Evolutionary conservation across 2,888 invertebrate species (phyloP).

Genomic region (Electrophaes corylata): DNA sequence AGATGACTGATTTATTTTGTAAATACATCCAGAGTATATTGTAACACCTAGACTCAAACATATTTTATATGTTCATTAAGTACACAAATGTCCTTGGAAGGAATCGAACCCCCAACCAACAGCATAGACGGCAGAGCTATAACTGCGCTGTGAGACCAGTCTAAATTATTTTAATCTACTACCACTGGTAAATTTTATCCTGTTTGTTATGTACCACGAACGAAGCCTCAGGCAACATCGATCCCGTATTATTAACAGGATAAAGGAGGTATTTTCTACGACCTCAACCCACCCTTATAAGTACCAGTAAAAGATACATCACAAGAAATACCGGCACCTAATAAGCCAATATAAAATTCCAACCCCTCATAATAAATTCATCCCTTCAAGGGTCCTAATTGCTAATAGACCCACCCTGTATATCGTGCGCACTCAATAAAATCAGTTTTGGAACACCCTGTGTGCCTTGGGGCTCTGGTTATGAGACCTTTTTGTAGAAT

Average conservation of each 20-base stretch:
- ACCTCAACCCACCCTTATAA: neutral
- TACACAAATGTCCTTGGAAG: too few relatives aligned
- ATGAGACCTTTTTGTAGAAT: constrained; percentile 37
- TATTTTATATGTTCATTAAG: too few relatives aligned
- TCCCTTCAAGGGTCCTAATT: constrained; percentile 50
- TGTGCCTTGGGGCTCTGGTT: constrained; percentile 33
- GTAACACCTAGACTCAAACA: too few relatives aligned
- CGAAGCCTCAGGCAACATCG: too few relatives aligned
- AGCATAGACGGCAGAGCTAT: too few relatives aligned
- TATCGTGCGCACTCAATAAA: constrained; percentile 66
- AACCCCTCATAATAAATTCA: constrained; percentile 51
- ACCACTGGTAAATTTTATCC: too few relatives aligned
- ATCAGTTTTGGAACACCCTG: constrained; percentile 60
- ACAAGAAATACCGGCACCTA: constrained; percentile 21
- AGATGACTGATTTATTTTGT: too few relatives aligned
- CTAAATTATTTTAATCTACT: too few relatives aligned
- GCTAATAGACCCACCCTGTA: constrained; percentile 55
- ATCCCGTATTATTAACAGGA: neutral
- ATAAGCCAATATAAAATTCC: constrained; percentile 40
- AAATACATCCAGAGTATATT: too few relatives aligned
- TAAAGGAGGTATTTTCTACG: neutral
- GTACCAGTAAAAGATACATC: constrained; percentile 14
- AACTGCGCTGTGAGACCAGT: too few relatives aligned
- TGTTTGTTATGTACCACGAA: too few relatives aligned
- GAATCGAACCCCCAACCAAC: too few relatives aligned